Percentiles rank a stretch among this genome's conserved stretches.
phyloP scores from a whole-genome alignment of 1,140 invertebrate genomes.

The Pseudachorutes palmiensis region DNA sequence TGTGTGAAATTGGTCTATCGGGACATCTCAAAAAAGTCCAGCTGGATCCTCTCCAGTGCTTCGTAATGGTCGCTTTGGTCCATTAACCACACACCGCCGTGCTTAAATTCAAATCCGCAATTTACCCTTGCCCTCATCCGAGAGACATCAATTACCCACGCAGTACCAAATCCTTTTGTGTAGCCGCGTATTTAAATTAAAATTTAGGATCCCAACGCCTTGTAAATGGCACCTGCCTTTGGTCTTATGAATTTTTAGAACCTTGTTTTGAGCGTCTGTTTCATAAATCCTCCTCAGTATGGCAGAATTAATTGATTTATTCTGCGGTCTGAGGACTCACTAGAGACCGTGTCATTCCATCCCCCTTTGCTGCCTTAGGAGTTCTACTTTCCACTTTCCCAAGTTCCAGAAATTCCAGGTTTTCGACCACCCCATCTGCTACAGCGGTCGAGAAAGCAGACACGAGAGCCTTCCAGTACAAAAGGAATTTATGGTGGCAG shows the following conservation, averaged over 20 bases:
- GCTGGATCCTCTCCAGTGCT: background rate
- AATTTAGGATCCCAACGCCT: background rate
- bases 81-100: background rate
- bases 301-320: background rate
- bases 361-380: too few relatives aligned
- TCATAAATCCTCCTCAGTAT: background rate
- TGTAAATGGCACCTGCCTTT: background rate
- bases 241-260: too few relatives aligned
- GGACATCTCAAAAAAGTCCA: conserved; percentile 1
- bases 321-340: background rate
- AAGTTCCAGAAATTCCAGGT: background rate
- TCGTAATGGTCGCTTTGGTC: background rate
- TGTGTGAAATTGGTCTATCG: background rate
- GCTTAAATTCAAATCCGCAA: background rate
- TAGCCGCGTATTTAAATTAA: background rate
- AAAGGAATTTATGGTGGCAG: background rate
- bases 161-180: conserved; percentile 6
- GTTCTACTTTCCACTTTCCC: background rate
- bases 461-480: background rate
- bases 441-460: background rate
- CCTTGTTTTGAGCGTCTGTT: background rate
- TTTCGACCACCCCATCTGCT: background rate
- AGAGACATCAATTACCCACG: background rate
- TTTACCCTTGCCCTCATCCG: background rate
- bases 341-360: too few relatives aligned